Conservation (phyloP, 2,113 vertebrate species). For the Sorex fumeus region DNA sequence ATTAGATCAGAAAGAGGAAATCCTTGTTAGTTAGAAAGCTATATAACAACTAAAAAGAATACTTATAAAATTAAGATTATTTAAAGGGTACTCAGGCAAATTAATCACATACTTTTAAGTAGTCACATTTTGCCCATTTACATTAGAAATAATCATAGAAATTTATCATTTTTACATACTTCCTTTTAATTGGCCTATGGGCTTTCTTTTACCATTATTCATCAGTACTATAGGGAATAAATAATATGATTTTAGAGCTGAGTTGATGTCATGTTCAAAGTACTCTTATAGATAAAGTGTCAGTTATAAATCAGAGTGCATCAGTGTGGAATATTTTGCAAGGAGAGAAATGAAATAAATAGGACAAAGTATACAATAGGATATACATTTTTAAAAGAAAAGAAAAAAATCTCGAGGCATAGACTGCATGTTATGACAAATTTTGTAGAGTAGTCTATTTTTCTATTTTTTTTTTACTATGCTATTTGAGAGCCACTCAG, state of each 20-base stretch:
- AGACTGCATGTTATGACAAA: not conserved
- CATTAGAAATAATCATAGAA: not conserved
- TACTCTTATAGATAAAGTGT: slow-evolving; percentile 14
- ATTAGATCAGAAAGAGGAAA: not conserved
- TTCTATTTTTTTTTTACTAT: slow-evolving; percentile 39
- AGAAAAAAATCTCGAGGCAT: not conserved
- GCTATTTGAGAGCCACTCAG: slow-evolving; percentile 2
- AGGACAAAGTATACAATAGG: not conserved
- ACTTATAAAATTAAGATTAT: not conserved
- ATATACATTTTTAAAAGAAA: not conserved
- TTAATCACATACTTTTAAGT: not conserved
- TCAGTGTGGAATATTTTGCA: not conserved
- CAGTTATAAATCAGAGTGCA: slow-evolving; percentile 43
- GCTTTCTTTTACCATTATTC: not conserved
- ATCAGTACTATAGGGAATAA: not conserved
- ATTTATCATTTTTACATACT: slow-evolving; percentile 43
- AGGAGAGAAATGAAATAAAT: not conserved
- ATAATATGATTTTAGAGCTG: slow-evolving; percentile 7
- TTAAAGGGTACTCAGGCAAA: not conserved
- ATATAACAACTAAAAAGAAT: not conserved
- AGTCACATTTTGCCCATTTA: not conserved
- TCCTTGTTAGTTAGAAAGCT: not conserved
- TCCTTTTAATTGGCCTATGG: not conserved
- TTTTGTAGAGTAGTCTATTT: not conserved
- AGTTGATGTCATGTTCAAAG: not conserved